These are phyloP conservation scores for Fopius arisanus DNA, from an alignment of 1,140 invertebrate genomes.

Conservation along the genomic window DNA sequence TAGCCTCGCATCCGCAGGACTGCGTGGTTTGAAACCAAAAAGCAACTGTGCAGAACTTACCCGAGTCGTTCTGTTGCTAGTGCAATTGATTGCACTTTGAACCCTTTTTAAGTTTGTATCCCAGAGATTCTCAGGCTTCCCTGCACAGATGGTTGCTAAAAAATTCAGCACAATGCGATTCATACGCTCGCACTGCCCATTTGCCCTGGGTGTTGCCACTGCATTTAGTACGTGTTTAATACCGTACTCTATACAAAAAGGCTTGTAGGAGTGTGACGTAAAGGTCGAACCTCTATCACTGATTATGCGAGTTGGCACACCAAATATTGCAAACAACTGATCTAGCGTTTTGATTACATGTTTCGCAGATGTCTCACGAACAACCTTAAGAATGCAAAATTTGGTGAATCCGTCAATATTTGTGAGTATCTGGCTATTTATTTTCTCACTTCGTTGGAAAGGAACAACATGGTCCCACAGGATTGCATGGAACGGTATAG, in stretches of 20 bases:
- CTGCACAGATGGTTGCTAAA: conserved; percentile 34
- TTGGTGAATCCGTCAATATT: conserved; percentile 46
- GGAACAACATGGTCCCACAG: conserved; percentile 45
- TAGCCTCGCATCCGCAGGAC: conserved; percentile 33
- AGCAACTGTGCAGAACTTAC: conserved; percentile 48
- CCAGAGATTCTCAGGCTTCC: conserved; percentile 37
- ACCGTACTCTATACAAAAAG: conserved; percentile 34
- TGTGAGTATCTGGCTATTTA: conserved; percentile 35
- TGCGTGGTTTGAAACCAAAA: conserved; percentile 36
- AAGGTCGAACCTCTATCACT: conserved; percentile 47
- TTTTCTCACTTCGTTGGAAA: conserved; percentile 29
- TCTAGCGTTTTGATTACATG: conserved; percentile 24
- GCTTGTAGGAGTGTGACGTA: conserved; percentile 34
- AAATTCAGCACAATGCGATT: conserved; percentile 41
- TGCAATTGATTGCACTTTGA: conserved; percentile 44
- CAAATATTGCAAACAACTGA: conserved; percentile 38
- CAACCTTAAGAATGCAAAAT: conserved; percentile 43
- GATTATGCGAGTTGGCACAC: conserved; percentile 43
- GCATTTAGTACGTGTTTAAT: conserved; percentile 44
- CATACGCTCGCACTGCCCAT: conserved; percentile 46
- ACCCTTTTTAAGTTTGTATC: conserved; percentile 40
- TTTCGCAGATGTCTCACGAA: conserved; percentile 36
- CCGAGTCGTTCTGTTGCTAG: conserved; percentile 37
- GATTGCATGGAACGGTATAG: conserved; percentile 46
- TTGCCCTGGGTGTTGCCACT: conserved; percentile 44